These are phyloP conservation scores for Caenorhabditis parvicauda DNA, from an alignment of 2,888 invertebrate species.

Conservation along the genomic window DNA sequence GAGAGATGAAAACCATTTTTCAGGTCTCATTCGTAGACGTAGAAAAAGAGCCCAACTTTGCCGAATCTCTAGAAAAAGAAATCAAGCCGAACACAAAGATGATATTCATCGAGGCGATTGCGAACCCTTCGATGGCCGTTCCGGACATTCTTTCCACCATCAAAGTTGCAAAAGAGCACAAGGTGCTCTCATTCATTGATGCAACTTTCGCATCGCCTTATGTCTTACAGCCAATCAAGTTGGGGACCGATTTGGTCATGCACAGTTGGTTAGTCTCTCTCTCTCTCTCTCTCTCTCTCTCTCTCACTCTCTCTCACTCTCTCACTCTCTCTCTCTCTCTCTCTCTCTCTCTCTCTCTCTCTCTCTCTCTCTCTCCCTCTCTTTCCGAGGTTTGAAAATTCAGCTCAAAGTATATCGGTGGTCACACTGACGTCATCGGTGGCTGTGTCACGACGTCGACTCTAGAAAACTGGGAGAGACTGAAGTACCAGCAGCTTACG, in stretches of 20 bases:
- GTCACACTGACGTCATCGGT: slow-evolving; percentile 64
- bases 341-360: no score
- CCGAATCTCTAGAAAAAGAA: slow-evolving; percentile 54
- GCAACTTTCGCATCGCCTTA: slow-evolving; percentile 64
- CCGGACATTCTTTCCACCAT: slow-evolving; percentile 62
- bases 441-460: slow-evolving; percentile 51
- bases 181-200: slow-evolving; percentile 54
- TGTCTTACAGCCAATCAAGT: slow-evolving; percentile 60
- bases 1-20: background rate
- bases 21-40: slow-evolving; percentile 31
- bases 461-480: slow-evolving; percentile 31
- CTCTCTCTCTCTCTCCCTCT: no score
- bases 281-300: no score
- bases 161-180: slow-evolving; percentile 22
- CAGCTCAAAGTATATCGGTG: slow-evolving; percentile 65
- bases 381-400: no score
- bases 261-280: slow-evolving; percentile 62
- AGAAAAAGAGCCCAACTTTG: slow-evolving; percentile 25
- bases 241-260: slow-evolving; percentile 63
- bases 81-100: slow-evolving; percentile 63
- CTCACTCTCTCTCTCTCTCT: no score
- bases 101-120: slow-evolving; percentile 63
- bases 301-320: no score
- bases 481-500: slow-evolving; percentile 42
- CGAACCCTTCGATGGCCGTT: slow-evolving; percentile 63